Evolutionary conservation across 64 coral and sea anemone genomes (phyloP).

Genomic region (Montipora sp.): DNA sequence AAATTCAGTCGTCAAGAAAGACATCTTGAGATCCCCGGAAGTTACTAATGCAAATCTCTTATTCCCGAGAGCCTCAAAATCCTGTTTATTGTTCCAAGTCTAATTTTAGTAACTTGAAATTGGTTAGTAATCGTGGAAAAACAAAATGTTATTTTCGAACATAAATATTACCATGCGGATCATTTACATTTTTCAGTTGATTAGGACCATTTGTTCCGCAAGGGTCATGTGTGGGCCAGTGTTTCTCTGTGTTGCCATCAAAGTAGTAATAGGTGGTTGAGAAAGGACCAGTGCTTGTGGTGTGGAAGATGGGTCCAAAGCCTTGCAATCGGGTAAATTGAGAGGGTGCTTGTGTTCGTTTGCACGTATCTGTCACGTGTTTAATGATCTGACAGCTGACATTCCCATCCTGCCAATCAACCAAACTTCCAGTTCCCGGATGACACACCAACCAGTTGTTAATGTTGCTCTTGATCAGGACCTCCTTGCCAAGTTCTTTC

Average conservation of each 20-base stretch:
- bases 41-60: no score
- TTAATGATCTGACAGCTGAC: neutral
- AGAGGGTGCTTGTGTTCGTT: neutral
- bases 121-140: no score
- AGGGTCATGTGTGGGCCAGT: neutral
- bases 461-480: neutral
- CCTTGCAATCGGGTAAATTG: neutral
- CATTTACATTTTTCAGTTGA: neutral
- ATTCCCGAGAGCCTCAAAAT: no score
- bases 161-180: neutral
- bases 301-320: neutral
- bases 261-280: slow-evolving; percentile 12
- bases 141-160: neutral
- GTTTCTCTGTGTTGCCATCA: neutral
- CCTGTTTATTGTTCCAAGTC: no score
- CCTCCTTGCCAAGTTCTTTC: neutral
- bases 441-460: neutral
- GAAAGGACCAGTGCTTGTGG: neutral
- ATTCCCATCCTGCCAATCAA: neutral
- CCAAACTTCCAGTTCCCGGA: neutral
- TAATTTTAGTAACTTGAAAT: no score
- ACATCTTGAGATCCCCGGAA: no score
- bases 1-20: no score
- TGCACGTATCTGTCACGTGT: neutral
- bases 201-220: neutral